These are phyloP conservation scores for Bradypodion pumilum DNA, from an alignment of 2,797 vertebrate species.

Conservation along the genomic window DNA sequence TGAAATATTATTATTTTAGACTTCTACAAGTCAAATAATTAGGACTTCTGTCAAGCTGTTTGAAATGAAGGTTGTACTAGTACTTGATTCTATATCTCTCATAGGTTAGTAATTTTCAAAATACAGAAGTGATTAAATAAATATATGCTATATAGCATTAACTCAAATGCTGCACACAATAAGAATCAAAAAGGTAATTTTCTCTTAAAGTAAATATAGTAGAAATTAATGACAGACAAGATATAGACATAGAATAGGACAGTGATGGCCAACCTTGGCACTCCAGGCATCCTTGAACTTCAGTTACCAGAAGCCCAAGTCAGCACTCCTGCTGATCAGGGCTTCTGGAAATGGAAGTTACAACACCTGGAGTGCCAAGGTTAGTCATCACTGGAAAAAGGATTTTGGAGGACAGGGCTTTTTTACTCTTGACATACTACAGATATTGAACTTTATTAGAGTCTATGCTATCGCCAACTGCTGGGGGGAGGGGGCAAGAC, in stretches of 20 bases:
- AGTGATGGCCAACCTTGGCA: no score
- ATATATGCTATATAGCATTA: not conserved
- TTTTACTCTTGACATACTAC: not conserved
- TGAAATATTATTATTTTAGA: constrained; percentile 11
- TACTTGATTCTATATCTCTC: not conserved
- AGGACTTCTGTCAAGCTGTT: constrained; percentile 4
- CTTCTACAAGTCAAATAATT: not conserved
- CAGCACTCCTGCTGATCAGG: no score
- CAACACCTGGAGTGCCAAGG: no score
- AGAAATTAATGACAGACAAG: constrained; percentile 6
- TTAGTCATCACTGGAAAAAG: no score
- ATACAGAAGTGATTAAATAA: not conserved
- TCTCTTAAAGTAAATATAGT: constrained; percentile 4
- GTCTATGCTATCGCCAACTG: no score
- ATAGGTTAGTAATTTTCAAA: not conserved
- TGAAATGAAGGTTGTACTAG: constrained; percentile 12
- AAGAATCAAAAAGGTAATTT: constrained; percentile 1
- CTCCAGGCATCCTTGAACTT: no score
- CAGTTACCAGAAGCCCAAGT: no score
- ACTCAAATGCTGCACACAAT: not conserved
- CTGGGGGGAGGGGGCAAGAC: no score
- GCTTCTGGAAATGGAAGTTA: no score
- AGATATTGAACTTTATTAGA: not conserved
- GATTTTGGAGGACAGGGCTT: not conserved
- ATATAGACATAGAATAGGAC: not conserved